Base-by-base conservation (phyloP, 2,888 invertebrate species). In the Busseola fusca region DNA sequence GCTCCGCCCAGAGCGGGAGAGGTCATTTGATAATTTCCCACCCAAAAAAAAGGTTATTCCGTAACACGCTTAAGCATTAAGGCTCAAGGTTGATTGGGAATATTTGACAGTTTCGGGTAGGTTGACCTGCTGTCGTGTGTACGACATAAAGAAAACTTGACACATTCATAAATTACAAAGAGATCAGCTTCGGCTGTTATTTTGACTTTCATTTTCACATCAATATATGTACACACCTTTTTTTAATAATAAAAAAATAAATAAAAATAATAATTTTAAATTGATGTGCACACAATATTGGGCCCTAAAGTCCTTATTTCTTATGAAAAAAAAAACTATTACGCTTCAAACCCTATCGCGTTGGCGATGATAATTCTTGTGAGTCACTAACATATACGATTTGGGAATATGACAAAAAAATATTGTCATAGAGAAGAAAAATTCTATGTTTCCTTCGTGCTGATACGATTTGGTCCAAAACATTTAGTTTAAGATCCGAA, bases 341-440 rank as follows among this genome's bases (percentile, higher is more conserved):
- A 78, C 25, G 1, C 57, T 54, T 76, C 76, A 76, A 78, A 78
- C 76, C 42, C 50, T 52, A 67, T 78, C 78, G 76, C 76, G 10
- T 50, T 45, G 27, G 79, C 76, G 79, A 76, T 76, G 25, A 52
- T 45, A 56, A 72, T 72, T 50, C 54, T 67, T 66, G 45, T n/a
- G 14, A 72, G 34, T 64, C 71, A 76, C 64, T 60, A 50, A 56
- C 67, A 50, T 34, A 54, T 54, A 3, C 27, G 1, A 56, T 30
- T 30, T 18, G 14, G 25, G 25, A 52, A 52, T n/a, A 25, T 25
- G 5, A 6, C 25, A 52, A 14, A 52, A 12, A 52, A 14, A 5
- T 42, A 6, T 6, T 18, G 7, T n/a, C n/a, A n/a, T n/a, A n/a
- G n/a, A n/a, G n/a, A n/a, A n/a, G n/a, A n/a, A n/a, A n/a, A n/a